Percentiles rank a stretch among this genome's conserved stretches.
phyloP scores from a whole-genome alignment of 2,888 invertebrate species.

The Drosophila mulleri region DNA sequence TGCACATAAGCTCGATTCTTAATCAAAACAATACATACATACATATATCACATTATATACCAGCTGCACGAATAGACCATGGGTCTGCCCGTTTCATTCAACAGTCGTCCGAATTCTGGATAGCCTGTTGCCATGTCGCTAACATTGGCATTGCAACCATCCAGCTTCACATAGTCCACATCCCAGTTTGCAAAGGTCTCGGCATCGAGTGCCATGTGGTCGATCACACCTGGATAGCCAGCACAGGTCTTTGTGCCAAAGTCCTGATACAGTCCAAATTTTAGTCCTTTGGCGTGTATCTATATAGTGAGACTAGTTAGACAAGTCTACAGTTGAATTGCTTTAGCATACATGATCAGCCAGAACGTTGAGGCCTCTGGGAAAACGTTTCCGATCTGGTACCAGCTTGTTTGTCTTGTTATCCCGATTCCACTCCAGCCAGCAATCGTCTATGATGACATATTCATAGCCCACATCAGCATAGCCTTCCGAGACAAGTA shows the following conservation, averaged over 20 bases:
- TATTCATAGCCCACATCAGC: slow-evolving; percentile 90
- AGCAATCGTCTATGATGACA: slow-evolving; percentile 91
- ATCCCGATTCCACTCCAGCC: slow-evolving; percentile 89
- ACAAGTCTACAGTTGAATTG: accelerated
- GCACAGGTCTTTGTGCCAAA: slow-evolving; percentile 91
- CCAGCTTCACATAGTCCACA: slow-evolving; percentile 92
- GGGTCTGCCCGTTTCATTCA: slow-evolving; percentile 90
- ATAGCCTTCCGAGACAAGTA: slow-evolving; percentile 89
- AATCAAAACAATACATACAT: not conserved
- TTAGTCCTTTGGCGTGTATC: slow-evolving; percentile 90
- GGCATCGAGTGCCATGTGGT: slow-evolving; percentile 89
- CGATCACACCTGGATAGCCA: slow-evolving; percentile 90
- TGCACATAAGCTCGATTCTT: not conserved
- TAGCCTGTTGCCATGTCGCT: slow-evolving; percentile 88
- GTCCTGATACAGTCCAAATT: slow-evolving; percentile 92
- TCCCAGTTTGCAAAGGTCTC: slow-evolving; percentile 91
- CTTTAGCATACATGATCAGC: slow-evolving; percentile 89
- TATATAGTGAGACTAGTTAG: slow-evolving; percentile 1
- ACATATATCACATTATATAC: slow-evolving; percentile 8
- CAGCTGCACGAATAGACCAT: slow-evolving; percentile 93
- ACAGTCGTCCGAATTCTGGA: slow-evolving; percentile 88
- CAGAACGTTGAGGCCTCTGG: slow-evolving; percentile 89
- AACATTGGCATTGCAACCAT: slow-evolving; percentile 90
- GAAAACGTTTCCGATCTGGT: slow-evolving; percentile 89
- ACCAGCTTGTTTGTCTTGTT: slow-evolving; percentile 87